A percentile compares a stretch with the other conserved stretches of the same genome.
Evolutionary conservation across 2,888 invertebrate species (phyloP).

Genomic region (Hemaris fuciformis): DNA sequence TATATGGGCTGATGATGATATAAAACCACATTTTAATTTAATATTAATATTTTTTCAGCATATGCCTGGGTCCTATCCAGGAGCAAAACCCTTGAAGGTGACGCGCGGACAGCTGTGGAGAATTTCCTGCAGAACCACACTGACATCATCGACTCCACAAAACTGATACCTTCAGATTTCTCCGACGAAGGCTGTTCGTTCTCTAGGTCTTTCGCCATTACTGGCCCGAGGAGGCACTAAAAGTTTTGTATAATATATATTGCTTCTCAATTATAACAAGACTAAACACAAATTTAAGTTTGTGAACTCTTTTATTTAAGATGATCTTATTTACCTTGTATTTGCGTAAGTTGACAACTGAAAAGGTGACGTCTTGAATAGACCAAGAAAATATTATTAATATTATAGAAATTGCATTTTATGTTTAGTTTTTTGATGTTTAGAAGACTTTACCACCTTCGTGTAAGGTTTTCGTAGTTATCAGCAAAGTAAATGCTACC

Average conservation of each 20-base stretch:
- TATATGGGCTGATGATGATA: too few species aligned
- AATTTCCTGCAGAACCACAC: slow-evolving; percentile 53
- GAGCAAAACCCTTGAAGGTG: slow-evolving; percentile 55
- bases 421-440: too few species aligned
- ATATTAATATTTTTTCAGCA: slow-evolving; percentile 40
- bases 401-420: too few species aligned
- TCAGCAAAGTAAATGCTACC: too few species aligned
- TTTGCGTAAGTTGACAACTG: too few species aligned
- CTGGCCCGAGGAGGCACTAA: slow-evolving; percentile 44
- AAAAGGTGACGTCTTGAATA: too few species aligned
- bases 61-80: slow-evolving; percentile 63
- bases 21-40: background rate
- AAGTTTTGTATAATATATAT: background rate
- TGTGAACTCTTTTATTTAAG: too few species aligned
- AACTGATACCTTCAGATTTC: slow-evolving; percentile 54
- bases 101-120: slow-evolving; percentile 57
- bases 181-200: slow-evolving; percentile 65
- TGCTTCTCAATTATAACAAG: background rate
- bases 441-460: too few species aligned
- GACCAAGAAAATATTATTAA: too few species aligned
- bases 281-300: too few species aligned
- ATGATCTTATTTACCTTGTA: too few species aligned
- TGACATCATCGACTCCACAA: slow-evolving; percentile 52
- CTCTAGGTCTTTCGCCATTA: slow-evolving; percentile 45
- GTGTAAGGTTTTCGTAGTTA: too few species aligned